Evolutionary conservation across 2,797 vertebrate species (phyloP), one percentile per base, ranked within the genome.

Genomic region (Fistularia tabacaria): DNA sequence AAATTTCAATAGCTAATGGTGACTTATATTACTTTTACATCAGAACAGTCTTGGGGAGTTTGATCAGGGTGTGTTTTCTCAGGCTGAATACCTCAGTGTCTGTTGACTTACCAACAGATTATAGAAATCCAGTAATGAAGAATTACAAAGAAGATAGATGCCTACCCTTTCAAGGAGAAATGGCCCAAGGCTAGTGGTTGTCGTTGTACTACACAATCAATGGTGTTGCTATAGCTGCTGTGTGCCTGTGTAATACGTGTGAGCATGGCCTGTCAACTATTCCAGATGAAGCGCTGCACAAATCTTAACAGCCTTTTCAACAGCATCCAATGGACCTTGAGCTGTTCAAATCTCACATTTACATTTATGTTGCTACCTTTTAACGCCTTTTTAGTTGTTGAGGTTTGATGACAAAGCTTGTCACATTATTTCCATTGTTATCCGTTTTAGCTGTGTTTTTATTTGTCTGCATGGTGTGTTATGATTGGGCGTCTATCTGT

Each of bases 271-370:
- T n/a, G 13, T 14, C 8, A 49, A 49, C 8, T 9, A 13, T 38
- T 36, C 36, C 8, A 7, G 15, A 47, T 48, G 7, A 37, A 25
- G 25, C n/a, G 48, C 36, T 9, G 4, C 3, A 25, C 38, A 13
- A 38, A 49, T 9, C 36, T 37, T n/a, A 61, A 69, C 14, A 8
- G 62, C 50, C 39, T 42, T 49, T 58, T 38, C 59, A 73, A 60
- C 57, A 56, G 49, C 57, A 39, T 64, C 51, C 54, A n/a, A n/a
- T n/a, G 50, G 49, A 55, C 52, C 64, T 71, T 42, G 37, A 67
- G 49, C 36, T 58, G 58, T 57, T 13, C 7, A 49, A 36, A 14
- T 9, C 50, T 51, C 3, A 3, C 65, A 51, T 25, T 25, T 25
- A 53, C 42, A 36, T 8, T 64, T 49, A 51, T 52, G 46, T 14